phyloP scores from a whole-genome alignment of 2,888 invertebrate species.

The Ceramica pisi region DNA sequence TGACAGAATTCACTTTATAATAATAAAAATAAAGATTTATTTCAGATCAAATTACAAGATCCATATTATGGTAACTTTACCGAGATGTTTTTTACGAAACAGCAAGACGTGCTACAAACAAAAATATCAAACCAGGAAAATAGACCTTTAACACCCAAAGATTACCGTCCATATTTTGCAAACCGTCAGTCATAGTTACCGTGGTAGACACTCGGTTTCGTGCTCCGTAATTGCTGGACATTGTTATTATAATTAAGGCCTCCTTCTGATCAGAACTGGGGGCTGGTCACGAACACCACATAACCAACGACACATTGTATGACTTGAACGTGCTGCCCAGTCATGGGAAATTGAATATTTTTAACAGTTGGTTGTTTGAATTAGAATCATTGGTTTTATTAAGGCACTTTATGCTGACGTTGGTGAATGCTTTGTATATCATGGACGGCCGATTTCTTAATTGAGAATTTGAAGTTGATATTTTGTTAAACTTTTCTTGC shows the following conservation, averaged over 20 bases:
- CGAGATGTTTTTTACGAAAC: neutral
- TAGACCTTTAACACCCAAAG: neutral
- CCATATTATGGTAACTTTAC: too few species aligned
- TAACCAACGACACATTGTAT: slow-evolving; percentile 54
- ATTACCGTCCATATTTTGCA: slow-evolving; percentile 20
- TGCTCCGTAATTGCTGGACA: slow-evolving; percentile 50
- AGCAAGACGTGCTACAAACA: neutral
- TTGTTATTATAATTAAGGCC: slow-evolving; percentile 62
- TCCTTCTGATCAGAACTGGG: slow-evolving; percentile 41
- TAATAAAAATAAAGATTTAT: too few species aligned
- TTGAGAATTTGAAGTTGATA: too few species aligned
- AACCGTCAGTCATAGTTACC: slow-evolving; percentile 29
- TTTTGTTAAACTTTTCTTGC: too few species aligned
- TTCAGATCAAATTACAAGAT: too few species aligned
- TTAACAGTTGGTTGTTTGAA: slow-evolving; percentile 20
- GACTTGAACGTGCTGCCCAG: slow-evolving; percentile 34
- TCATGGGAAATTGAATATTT: slow-evolving; percentile 53
- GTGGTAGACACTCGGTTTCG: slow-evolving; percentile 43
- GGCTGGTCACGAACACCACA: slow-evolving; percentile 48
- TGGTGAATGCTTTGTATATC: too few species aligned
- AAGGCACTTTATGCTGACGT: neutral
- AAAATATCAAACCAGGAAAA: slow-evolving; percentile 5
- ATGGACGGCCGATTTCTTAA: too few species aligned
- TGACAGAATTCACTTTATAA: too few species aligned
- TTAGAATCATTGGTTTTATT: slow-evolving; percentile 30